These are phyloP conservation scores for Hippocampus guttulatus DNA, from an alignment of 2,113 vertebrate species.

Conservation along the genomic window DNA sequence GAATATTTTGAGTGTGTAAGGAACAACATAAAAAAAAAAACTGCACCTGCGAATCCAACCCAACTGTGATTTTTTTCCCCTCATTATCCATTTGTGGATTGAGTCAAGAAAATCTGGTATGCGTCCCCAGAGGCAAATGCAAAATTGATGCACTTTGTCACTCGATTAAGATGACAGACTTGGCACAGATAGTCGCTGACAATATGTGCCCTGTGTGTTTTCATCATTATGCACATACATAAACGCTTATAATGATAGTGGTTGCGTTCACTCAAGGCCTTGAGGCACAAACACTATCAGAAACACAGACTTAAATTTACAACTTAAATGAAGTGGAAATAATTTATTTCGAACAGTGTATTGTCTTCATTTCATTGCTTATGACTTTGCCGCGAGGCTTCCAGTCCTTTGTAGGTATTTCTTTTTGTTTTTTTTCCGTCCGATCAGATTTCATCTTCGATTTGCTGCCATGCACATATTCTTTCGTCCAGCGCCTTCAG, in stretches of 20 bases:
- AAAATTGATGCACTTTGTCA: constrained; percentile 38
- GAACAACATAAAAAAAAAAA: constrained; percentile 24
- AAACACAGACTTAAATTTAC: too few species aligned
- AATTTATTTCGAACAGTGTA: too few species aligned
- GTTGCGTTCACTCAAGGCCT: too few species aligned
- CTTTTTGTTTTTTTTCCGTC: too few species aligned
- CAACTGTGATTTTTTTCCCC: constrained; percentile 20
- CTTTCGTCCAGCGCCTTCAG: too few species aligned
- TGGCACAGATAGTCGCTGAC: not conserved
- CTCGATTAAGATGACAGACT: constrained; percentile 19
- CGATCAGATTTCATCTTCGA: too few species aligned
- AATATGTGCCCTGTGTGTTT: constrained; percentile 6
- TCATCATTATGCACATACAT: constrained; percentile 9
- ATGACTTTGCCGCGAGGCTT: too few species aligned
- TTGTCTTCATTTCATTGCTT: too few species aligned
- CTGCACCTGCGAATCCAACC: constrained; percentile 7
- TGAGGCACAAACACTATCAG: too few species aligned
- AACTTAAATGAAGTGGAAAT: too few species aligned
- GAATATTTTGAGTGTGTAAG: constrained; percentile 23
- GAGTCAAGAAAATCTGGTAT: constrained; percentile 10
- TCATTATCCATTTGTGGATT: constrained; percentile 41
- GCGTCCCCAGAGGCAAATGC: constrained; percentile 24
- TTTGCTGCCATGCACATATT: too few species aligned
- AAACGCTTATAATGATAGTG: not conserved
- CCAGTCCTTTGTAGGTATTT: too few species aligned